These are phyloP conservation scores for Hyposmocoma kahamanoa DNA, from an alignment of 1,140 invertebrate species.

Conservation along the genomic window DNA sequence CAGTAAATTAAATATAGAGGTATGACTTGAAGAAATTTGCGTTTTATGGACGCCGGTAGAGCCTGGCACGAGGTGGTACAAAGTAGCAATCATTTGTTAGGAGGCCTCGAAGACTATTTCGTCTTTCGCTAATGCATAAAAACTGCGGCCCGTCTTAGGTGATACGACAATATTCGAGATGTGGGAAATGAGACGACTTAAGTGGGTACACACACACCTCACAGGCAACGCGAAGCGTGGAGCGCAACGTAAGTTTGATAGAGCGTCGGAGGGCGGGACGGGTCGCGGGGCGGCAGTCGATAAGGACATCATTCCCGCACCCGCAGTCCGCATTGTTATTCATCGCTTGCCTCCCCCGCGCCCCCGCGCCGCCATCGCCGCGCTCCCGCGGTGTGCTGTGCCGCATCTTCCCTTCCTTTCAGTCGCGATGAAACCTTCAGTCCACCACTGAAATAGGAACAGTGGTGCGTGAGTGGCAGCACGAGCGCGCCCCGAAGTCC, in stretches of 20 bases:
- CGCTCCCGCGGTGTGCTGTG: conserved; percentile 52
- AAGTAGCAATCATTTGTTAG: too few species aligned
- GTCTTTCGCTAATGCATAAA: too few species aligned
- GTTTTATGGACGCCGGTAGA: too few species aligned
- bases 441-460: conserved; percentile 20
- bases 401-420: conserved; percentile 51
- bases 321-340: conserved; percentile 71
- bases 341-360: conserved; percentile 57
- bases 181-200: background rate
- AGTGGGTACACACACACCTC: conserved; percentile 5
- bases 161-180: background rate
- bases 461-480: conserved; percentile 50
- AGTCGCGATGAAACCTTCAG: background rate
- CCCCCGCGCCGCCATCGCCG: conserved; percentile 66
- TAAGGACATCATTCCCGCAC: conserved; percentile 65
- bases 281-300: conserved; percentile 22
- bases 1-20: too few species aligned
- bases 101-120: too few species aligned
- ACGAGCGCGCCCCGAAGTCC: conserved; percentile 41
- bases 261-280: too few species aligned
- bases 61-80: too few species aligned
- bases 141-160: too few species aligned
- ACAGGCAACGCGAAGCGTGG: conserved; percentile 5
- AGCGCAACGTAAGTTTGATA: conserved; percentile 5
- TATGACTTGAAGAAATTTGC: too few species aligned